phyloP scores from a whole-genome alignment of 2,888 invertebrate genomes.

The Stenotaenia linearis region DNA sequence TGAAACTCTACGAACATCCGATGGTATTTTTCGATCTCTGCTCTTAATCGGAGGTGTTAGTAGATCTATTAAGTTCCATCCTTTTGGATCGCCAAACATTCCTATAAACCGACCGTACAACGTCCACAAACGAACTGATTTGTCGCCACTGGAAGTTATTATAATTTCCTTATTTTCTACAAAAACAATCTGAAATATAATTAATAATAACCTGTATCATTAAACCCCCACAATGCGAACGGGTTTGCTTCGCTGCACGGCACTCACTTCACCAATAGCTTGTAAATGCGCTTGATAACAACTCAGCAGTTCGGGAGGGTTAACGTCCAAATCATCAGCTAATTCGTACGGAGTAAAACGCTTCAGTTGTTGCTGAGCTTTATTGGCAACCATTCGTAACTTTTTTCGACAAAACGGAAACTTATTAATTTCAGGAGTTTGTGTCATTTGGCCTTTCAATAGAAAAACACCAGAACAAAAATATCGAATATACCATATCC shows the following conservation, averaged over 20 bases:
- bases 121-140: not conserved
- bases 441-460: not conserved
- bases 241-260: not conserved
- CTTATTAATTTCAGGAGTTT: not conserved
- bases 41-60: not conserved
- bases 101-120: conserved; percentile 3
- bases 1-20: not conserved
- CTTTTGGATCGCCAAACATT: conserved; percentile 26
- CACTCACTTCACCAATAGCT: not conserved
- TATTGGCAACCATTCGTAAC: not conserved
- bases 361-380: not conserved
- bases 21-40: not conserved
- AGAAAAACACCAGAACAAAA: not conserved
- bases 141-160: not conserved
- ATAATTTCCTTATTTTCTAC: not conserved
- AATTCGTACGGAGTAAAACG: not conserved
- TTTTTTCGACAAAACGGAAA: not conserved
- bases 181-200: not conserved
- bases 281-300: not conserved
- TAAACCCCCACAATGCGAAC: too few relatives aligned
- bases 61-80: not conserved
- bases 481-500: not conserved
- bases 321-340: not conserved
- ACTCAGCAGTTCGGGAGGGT: not conserved
- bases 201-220: not conserved